A percentile compares a stretch with the other conserved stretches of the same genome.
Evolutionary conservation across 2,888 invertebrate genomes (phyloP).

Genomic region (Myopa tessellatipennis): DNA sequence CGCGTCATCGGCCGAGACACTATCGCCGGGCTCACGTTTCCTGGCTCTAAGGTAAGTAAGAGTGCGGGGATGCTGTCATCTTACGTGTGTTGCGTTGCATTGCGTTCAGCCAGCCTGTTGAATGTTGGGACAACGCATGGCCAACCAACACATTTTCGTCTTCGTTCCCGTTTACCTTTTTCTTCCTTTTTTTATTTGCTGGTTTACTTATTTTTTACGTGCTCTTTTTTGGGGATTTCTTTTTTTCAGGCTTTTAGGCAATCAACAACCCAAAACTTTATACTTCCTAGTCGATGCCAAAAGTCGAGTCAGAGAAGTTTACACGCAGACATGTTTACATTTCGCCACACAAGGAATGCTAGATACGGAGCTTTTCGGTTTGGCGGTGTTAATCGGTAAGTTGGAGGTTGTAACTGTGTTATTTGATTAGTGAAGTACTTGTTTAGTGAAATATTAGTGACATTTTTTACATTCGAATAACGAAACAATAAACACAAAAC

Average conservation of each 20-base stretch:
- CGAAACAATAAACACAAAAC: too few relatives aligned
- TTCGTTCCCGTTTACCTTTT: neutral
- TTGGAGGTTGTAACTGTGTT: slow-evolving; percentile 46
- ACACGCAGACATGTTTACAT: slow-evolving; percentile 83
- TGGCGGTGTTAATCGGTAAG: slow-evolving; percentile 84
- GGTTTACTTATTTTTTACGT: neutral
- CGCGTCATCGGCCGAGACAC: slow-evolving; percentile 72
- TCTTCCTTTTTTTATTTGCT: neutral
- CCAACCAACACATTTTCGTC: neutral
- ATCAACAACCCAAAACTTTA: slow-evolving; percentile 68
- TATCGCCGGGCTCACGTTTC: slow-evolving; percentile 73
- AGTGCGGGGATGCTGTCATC: neutral
- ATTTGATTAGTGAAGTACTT: too few relatives aligned
- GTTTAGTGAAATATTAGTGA: too few relatives aligned
- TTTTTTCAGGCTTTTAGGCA: slow-evolving; percentile 65
- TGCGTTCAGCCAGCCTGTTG: neutral
- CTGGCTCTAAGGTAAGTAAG: slow-evolving; percentile 70
- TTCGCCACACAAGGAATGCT: slow-evolving; percentile 83
- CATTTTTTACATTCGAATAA: too few relatives aligned
- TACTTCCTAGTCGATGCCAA: slow-evolving; percentile 77
- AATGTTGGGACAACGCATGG: neutral
- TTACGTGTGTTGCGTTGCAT: too few relatives aligned
- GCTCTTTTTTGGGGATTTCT: neutral
- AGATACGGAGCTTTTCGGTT: slow-evolving; percentile 85
- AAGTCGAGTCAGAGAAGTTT: slow-evolving; percentile 83